Evolutionary conservation across 2,797 vertebrate species (phyloP).

Genomic region (Microchirus variegatus): DNA sequence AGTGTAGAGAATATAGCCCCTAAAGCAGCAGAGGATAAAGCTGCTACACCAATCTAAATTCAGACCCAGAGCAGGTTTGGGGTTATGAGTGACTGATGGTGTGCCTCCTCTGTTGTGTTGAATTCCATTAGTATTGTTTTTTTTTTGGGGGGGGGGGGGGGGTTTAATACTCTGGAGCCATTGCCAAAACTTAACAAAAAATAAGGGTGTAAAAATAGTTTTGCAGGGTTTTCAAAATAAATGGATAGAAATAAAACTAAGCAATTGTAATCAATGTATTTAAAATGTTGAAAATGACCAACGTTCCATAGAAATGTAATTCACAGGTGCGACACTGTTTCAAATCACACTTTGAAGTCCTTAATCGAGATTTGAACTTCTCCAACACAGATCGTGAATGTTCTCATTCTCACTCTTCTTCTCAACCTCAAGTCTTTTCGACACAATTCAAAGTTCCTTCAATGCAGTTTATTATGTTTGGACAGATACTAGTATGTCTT

Average conservation of each 20-base stretch:
- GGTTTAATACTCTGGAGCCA: constrained; percentile 12
- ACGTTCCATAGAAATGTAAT: too few relatives aligned
- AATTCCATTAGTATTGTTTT: constrained; percentile 32
- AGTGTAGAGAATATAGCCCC: constrained; percentile 20
- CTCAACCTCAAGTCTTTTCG: too few relatives aligned
- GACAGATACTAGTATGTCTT: too few relatives aligned
- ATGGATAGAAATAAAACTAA: not conserved
- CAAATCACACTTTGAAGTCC: too few relatives aligned
- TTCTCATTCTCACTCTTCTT: too few relatives aligned
- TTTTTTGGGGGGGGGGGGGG: too few relatives aligned
- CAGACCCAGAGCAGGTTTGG: constrained; percentile 27
- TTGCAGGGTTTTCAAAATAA: constrained; percentile 2
- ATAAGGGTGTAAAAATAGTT: constrained; percentile 13
- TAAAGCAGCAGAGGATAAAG: constrained; percentile 29
- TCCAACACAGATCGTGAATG: too few relatives aligned
- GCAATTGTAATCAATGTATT: not conserved
- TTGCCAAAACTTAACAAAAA: constrained; percentile 23
- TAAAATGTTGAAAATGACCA: too few relatives aligned
- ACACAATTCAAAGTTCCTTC: too few relatives aligned
- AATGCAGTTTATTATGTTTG: too few relatives aligned
- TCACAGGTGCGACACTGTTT: too few relatives aligned
- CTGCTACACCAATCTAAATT: constrained; percentile 15
- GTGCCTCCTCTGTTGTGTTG: constrained; percentile 33
- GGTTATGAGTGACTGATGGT: constrained; percentile 42
- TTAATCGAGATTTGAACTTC: too few relatives aligned